Evolutionary conservation across 2,113 vertebrate genomes (phyloP).

Genomic region (Lota lota): DNA sequence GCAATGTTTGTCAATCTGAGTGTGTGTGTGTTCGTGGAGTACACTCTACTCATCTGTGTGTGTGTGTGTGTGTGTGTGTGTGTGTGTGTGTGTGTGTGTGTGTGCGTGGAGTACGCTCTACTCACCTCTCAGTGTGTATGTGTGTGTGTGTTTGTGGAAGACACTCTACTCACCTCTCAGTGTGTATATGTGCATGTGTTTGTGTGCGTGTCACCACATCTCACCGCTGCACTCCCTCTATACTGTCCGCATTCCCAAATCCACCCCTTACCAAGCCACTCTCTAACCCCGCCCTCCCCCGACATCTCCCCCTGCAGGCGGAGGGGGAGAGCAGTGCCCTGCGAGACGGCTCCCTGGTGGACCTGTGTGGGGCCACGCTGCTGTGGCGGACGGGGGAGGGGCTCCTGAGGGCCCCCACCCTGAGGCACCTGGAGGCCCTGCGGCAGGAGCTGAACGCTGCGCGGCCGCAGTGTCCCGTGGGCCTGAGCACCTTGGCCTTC

Average conservation of each 20-base stretch:
- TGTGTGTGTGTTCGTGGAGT: too few species aligned
- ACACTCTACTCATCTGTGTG: too few species aligned
- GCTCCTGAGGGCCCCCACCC: conserved; percentile 85
- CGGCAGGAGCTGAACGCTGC: conserved; percentile 95
- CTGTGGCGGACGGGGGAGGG: conserved; percentile 95
- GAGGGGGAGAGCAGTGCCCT: conserved; percentile 93
- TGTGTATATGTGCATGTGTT: conserved; percentile 2
- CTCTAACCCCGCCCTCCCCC: not conserved
- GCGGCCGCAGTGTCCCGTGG: conserved; percentile 92
- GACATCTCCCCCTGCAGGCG: conserved; percentile 69
- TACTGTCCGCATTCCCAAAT: not conserved
- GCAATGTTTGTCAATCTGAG: too few species aligned
- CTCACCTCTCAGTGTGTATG: too few species aligned
- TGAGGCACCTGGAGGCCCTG: conserved; percentile 94
- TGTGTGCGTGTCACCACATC: not conserved
- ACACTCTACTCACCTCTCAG: too few species aligned
- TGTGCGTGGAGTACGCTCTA: too few species aligned
- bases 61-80: too few species aligned
- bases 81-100: too few species aligned
- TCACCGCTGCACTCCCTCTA: not conserved
- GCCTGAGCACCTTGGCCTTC: conserved; percentile 94
- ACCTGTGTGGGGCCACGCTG: conserved; percentile 94
- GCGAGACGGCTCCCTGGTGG: conserved; percentile 93
- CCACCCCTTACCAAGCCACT: not conserved
- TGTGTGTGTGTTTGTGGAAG: too few species aligned